phyloP scores from a whole-genome alignment of 2,113 vertebrate species.

The Cinclus mexicanus region DNA sequence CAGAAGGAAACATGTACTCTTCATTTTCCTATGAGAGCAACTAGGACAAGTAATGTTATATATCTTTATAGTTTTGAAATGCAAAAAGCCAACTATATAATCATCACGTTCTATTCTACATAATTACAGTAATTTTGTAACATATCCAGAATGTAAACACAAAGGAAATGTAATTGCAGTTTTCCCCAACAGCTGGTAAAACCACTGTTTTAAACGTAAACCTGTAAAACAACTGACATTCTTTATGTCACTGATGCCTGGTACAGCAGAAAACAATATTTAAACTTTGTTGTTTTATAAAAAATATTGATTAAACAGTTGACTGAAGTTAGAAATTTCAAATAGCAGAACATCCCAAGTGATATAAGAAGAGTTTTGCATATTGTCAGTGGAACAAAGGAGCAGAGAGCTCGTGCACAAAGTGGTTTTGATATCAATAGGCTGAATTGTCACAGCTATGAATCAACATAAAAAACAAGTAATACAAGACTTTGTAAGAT shows the following conservation, averaged over 20 bases:
- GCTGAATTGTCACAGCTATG: conserved; percentile 22
- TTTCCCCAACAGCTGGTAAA: conserved; percentile 51
- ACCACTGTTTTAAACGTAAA: conserved; percentile 33
- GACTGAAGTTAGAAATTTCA: background rate
- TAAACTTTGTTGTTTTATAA: background rate
- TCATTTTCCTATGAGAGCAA: background rate
- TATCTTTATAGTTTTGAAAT: conserved; percentile 55
- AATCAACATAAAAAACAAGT: conserved; percentile 14
- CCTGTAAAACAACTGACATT: background rate
- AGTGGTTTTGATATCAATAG: conserved; percentile 43
- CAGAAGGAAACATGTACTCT: background rate
- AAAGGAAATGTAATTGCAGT: conserved; percentile 44
- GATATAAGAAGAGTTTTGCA: background rate
- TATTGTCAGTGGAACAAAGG: conserved; percentile 9
- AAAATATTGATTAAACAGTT: background rate
- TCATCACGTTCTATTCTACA: conserved; percentile 43
- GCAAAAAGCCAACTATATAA: conserved; percentile 52
- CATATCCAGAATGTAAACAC: conserved; percentile 59
- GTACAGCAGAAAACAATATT: background rate
- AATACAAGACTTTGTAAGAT: background rate
- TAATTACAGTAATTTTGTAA: conserved; percentile 74
- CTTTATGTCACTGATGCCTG: background rate
- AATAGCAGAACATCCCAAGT: background rate
- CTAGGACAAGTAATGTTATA: background rate
- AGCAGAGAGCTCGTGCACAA: background rate